A percentile compares a stretch with the other conserved stretches of the same genome.
Evolutionary conservation across 2,888 invertebrate genomes (phyloP).

Genomic region (Argynnis bischoffii): DNA sequence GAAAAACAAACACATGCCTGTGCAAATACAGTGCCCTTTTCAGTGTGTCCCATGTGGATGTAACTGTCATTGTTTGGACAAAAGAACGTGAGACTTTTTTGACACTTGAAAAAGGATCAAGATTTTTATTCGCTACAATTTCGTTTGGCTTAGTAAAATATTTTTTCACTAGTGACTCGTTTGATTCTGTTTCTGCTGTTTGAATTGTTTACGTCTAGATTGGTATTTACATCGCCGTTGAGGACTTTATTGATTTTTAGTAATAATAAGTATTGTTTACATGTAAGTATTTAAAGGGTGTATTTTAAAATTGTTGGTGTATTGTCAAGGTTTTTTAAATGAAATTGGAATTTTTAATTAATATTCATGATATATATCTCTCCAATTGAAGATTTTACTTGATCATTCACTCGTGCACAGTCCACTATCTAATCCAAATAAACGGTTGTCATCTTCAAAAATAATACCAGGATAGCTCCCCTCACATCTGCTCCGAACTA

Average conservation of each 20-base stretch:
- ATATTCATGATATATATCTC: no score
- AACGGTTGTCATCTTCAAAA: conserved; percentile 20
- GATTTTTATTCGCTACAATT: conserved; percentile 39
- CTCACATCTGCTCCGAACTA: conserved; percentile 25
- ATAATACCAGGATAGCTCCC: conserved; percentile 19
- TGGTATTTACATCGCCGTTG: conserved; percentile 11
- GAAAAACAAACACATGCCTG: conserved; percentile 59
- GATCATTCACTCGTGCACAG: neutral
- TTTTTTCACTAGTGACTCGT: conserved; percentile 26
- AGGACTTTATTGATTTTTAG: neutral
- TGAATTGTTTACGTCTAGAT: neutral
- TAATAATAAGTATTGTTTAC: neutral
- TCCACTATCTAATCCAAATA: conserved; percentile 7
- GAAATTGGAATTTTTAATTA: no score
- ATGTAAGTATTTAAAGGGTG: neutral
- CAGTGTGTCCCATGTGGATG: conserved; percentile 51
- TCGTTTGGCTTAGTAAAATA: conserved; percentile 27
- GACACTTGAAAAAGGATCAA: conserved; percentile 44
- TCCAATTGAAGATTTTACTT: no score
- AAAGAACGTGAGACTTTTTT: conserved; percentile 43
- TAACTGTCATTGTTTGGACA: conserved; percentile 57
- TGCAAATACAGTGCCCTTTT: conserved; percentile 62
- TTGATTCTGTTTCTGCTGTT: conserved; percentile 19
- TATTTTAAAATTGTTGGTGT: neutral
- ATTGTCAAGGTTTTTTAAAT: no score